These are phyloP conservation scores for Myrmophylax atrothorax DNA, from an alignment of 2,113 vertebrate species.

Conservation along the genomic window DNA sequence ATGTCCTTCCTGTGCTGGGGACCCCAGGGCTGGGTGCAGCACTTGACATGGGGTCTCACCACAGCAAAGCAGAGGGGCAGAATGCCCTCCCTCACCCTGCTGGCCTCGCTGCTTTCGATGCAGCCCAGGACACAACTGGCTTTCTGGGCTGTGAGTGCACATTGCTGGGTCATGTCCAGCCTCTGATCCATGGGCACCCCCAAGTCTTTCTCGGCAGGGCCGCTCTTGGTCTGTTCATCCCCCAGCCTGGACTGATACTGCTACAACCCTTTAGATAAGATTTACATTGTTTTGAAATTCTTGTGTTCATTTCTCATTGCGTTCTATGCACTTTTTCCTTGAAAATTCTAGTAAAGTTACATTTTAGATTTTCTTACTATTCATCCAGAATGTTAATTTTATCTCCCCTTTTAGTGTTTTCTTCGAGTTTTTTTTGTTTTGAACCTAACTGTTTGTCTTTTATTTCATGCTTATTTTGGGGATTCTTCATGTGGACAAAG, in stretches of 20 bases:
- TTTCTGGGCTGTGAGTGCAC: not conserved
- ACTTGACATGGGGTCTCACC: not conserved
- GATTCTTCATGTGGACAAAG: not conserved
- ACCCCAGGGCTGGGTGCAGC: not conserved
- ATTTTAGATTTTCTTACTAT: not conserved
- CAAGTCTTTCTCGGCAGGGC: not conserved
- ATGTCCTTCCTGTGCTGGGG: not conserved
- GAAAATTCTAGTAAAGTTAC: not conserved
- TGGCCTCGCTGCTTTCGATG: not conserved
- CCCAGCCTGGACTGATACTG: not conserved
- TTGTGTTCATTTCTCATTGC: not conserved
- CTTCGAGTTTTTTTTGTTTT: not conserved
- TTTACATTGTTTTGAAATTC: not conserved
- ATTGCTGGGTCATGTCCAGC: not conserved
- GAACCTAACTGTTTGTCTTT: not conserved
- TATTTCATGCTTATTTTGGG: not conserved
- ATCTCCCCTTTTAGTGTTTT: not conserved
- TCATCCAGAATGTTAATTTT: not conserved
- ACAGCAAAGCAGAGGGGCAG: not conserved
- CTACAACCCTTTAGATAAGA: not conserved
- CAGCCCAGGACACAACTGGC: not conserved
- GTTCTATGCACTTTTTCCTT: not conserved
- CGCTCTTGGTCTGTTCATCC: not conserved
- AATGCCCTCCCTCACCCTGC: not conserved
- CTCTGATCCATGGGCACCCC: not conserved